Percentiles rank a stretch among this genome's conserved stretches.
Conservation (phyloP, 2,888 invertebrate species). For the Chrysolina haemoptera region DNA sequence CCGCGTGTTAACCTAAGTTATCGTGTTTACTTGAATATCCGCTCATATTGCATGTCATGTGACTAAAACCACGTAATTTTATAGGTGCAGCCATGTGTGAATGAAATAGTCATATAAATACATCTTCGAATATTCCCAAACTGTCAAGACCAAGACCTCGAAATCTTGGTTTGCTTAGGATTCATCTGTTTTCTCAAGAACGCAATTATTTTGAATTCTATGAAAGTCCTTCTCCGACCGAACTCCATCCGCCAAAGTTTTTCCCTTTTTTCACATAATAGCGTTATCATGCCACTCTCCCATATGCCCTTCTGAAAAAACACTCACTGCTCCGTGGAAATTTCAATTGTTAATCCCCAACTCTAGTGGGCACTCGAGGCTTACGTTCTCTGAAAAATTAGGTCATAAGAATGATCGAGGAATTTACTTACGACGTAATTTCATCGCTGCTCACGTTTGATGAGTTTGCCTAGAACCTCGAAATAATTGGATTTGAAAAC, state of each 20-base stretch:
- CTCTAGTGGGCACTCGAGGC: slow-evolving; percentile 1
- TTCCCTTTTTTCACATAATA: not conserved
- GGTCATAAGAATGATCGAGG: slow-evolving; percentile 8
- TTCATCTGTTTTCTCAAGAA: not conserved
- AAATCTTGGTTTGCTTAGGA: not conserved
- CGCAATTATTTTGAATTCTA: slow-evolving; percentile 1
- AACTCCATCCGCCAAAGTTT: not conserved
- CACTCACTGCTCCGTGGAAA: not conserved
- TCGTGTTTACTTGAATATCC: too few species aligned
- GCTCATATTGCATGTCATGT: too few species aligned
- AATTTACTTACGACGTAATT: slow-evolving; percentile 12
- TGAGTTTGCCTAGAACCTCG: slow-evolving; percentile 5
- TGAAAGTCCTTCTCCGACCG: not conserved
- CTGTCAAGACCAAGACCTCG: too few species aligned
- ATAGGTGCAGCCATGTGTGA: too few species aligned
- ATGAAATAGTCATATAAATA: too few species aligned
- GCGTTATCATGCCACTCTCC: not conserved
- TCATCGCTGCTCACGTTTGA: not conserved
- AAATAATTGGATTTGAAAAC: slow-evolving; percentile 7
- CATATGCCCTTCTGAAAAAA: not conserved
- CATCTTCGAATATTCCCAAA: too few species aligned
- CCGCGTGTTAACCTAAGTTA: too few species aligned
- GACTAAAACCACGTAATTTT: too few species aligned
- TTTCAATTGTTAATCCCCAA: slow-evolving; percentile 2
- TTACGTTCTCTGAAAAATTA: not conserved